Conservation (phyloP, 2,888 invertebrate species). For the Lasius fuliginosus region DNA sequence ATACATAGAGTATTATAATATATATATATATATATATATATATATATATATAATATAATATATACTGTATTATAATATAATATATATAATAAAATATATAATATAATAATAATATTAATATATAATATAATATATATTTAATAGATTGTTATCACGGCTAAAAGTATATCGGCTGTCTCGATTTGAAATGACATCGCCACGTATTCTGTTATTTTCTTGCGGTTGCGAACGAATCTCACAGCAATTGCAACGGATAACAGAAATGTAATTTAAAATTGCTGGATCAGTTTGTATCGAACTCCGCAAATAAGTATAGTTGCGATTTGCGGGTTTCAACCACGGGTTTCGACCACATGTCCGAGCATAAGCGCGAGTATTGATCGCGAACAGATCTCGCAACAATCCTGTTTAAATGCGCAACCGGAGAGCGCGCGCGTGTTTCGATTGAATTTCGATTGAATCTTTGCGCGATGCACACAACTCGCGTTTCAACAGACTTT, state of each 20-base stretch:
- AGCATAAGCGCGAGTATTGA: constrained; percentile 39
- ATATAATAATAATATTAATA: not conserved
- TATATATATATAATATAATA: not conserved
- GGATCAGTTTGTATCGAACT: constrained; percentile 21
- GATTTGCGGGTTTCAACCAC: constrained; percentile 20
- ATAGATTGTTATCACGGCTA: not conserved
- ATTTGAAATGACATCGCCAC: constrained; percentile 15
- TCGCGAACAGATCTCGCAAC: constrained; percentile 34
- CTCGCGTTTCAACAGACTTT: not conserved
- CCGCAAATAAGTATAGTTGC: constrained; percentile 36
- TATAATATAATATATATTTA: constrained; percentile 5
- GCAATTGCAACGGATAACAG: constrained; percentile 13
- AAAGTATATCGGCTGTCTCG: not conserved
- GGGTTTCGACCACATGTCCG: constrained; percentile 26
- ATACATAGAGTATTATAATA: too few species aligned
- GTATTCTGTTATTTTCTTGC: not conserved
- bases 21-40: not conserved
- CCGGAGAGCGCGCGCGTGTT: not conserved
- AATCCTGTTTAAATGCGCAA: constrained; percentile 18
- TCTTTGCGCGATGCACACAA: not conserved
- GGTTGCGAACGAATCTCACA: constrained; percentile 29
- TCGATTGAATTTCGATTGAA: not conserved
- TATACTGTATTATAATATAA: not conserved
- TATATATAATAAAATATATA: not conserved
- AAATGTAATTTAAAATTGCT: constrained; percentile 40